phyloP scores from a whole-genome alignment of 2,888 invertebrate genomes.

The Drosophila neoperkinsi region DNA sequence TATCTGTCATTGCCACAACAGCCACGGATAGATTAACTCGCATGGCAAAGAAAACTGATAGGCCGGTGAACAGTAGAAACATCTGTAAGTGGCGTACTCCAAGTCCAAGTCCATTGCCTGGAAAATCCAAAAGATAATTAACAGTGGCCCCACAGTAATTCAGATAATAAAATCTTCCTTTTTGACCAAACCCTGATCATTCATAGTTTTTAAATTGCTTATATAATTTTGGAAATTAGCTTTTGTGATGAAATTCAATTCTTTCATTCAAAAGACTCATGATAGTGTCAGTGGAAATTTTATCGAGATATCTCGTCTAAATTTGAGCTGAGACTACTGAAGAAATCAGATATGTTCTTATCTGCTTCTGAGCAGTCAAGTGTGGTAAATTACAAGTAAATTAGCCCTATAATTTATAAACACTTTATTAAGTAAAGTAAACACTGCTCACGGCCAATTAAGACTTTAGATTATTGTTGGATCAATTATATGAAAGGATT shows the following conservation, averaged over 20 bases:
- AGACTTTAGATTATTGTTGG: background rate
- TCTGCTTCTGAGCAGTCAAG: background rate
- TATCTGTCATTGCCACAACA: conserved; percentile 90
- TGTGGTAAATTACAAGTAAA: background rate
- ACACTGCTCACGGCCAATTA: background rate
- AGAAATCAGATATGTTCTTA: background rate
- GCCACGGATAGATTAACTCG: conserved; percentile 90
- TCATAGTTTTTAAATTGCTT: too few relatives aligned
- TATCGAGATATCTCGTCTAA: background rate
- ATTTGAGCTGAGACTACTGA: background rate
- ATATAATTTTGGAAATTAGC: background rate
- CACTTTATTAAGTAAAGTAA: background rate
- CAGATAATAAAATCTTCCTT: background rate
- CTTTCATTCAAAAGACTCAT: background rate
- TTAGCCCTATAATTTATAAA: background rate
- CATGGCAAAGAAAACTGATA: conserved; percentile 88
- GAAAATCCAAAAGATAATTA: background rate
- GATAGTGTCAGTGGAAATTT: background rate
- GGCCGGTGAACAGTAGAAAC: conserved; percentile 87
- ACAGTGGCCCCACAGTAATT: background rate
- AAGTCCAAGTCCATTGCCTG: conserved; percentile 59
- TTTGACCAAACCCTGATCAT: background rate
- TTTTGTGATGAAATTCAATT: background rate
- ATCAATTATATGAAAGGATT: background rate
- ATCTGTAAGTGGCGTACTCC: conserved; percentile 89